Percentiles rank a stretch among this genome's conserved stretches.
phyloP scores from a whole-genome alignment of 2,797 vertebrate genomes.

The Liasis olivaceus region DNA sequence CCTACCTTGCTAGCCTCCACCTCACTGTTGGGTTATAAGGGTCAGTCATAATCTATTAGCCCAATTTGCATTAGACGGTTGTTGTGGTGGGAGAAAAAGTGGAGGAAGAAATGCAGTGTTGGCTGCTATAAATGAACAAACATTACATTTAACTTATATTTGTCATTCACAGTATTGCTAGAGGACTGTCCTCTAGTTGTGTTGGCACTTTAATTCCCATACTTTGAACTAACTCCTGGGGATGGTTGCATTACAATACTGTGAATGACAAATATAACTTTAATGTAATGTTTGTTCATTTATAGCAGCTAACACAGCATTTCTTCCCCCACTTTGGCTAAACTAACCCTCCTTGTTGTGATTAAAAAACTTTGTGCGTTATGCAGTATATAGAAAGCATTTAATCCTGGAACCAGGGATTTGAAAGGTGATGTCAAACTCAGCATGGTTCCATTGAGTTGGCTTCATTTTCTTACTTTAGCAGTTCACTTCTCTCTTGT shows the following conservation, averaged over 20 bases:
- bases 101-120: background rate
- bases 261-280: background rate
- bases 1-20: background rate
- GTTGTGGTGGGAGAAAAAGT: background rate
- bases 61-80: background rate
- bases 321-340: background rate
- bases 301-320: background rate
- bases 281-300: background rate
- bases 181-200: background rate
- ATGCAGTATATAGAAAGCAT: background rate
- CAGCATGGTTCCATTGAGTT: background rate
- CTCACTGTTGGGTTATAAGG: background rate
- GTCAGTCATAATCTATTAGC: background rate
- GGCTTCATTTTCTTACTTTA: background rate
- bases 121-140: background rate
- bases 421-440: background rate
- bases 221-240: background rate
- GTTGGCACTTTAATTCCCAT: background rate
- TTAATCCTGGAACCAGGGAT: background rate
- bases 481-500: background rate
- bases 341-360: background rate
- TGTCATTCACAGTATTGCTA: background rate
- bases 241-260: background rate
- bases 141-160: background rate
- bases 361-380: background rate